Percentiles rank a stretch among this genome's conserved stretches.
Evolutionary conservation across 2,888 invertebrate species (phyloP).

Genomic region (Melolontha melolontha): DNA sequence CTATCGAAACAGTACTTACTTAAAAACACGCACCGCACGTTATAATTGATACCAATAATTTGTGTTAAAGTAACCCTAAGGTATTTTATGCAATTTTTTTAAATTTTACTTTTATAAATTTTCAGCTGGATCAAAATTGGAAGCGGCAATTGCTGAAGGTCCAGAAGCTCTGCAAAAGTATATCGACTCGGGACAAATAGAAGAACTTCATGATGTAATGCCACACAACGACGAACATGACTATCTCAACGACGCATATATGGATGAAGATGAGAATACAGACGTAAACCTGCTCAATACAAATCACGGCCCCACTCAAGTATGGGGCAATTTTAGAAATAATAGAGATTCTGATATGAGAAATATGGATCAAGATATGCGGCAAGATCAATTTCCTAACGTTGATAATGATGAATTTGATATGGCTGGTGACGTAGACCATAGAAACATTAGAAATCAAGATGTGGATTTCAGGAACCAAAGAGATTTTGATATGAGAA

Average conservation of each 20-base stretch:
- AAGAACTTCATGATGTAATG: slow-evolving; percentile 83
- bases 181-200: slow-evolving; percentile 84
- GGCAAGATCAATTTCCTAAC: slow-evolving; percentile 42
- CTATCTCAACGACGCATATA: slow-evolving; percentile 62
- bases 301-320: slow-evolving; percentile 3
- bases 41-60: no score
- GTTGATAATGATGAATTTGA: slow-evolving; percentile 52
- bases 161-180: slow-evolving; percentile 81
- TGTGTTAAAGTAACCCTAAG: no score
- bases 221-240: slow-evolving; percentile 74
- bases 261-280: slow-evolving; percentile 65
- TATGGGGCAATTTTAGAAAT: slow-evolving; percentile 37
- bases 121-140: slow-evolving; percentile 79
- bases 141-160: slow-evolving; percentile 82
- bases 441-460: slow-evolving; percentile 51
- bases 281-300: slow-evolving; percentile 28
- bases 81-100: no score
- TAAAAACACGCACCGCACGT: no score
- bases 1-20: no score
- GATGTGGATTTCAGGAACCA: slow-evolving; percentile 55
- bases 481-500: slow-evolving; percentile 57
- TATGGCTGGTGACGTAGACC: slow-evolving; percentile 52
- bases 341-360: slow-evolving; percentile 50
- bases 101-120: slow-evolving; percentile 41
- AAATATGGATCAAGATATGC: slow-evolving; percentile 58